phyloP scores from a whole-genome alignment of 2,888 invertebrate genomes.

The Phengaris arion region DNA sequence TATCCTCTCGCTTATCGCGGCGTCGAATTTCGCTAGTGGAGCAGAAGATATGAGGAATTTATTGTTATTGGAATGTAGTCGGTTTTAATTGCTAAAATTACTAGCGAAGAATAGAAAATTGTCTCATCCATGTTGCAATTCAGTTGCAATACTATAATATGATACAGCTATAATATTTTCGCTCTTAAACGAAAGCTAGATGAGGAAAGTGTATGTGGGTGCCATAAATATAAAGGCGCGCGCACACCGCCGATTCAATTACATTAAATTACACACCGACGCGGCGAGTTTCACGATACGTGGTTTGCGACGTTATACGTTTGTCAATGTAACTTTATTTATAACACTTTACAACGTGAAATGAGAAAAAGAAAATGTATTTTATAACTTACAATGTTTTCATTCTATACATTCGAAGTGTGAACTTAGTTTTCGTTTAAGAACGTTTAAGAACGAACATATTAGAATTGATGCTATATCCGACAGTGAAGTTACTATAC shows the following conservation, averaged over 20 bases:
- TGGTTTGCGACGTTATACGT: background rate
- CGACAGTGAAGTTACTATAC: too few relatives aligned
- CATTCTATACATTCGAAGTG: too few relatives aligned
- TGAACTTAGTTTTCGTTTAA: too few relatives aligned
- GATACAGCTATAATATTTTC: background rate
- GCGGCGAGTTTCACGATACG: background rate
- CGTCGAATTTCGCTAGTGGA: too few relatives aligned
- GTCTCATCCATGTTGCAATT: background rate
- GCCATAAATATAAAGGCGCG: slow-evolving; percentile 13
- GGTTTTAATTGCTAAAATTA: too few relatives aligned
- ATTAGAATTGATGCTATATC: too few relatives aligned
- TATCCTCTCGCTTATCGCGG: too few relatives aligned
- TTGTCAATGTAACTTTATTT: background rate
- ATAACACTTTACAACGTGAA: background rate
- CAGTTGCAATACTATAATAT: background rate
- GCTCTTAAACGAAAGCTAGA: slow-evolving; percentile 2
- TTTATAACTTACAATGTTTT: too few relatives aligned
- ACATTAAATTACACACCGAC: slow-evolving; percentile 13
- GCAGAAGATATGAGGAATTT: too few relatives aligned
- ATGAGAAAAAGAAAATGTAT: too few relatives aligned
- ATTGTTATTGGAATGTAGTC: too few relatives aligned
- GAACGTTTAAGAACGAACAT: too few relatives aligned
- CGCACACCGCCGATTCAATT: slow-evolving; percentile 23
- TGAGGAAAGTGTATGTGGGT: background rate
- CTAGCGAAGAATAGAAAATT: background rate